These are phyloP conservation scores for Scarus forsteni DNA, from an alignment of 2,797 vertebrate species.

Conservation along the genomic window DNA sequence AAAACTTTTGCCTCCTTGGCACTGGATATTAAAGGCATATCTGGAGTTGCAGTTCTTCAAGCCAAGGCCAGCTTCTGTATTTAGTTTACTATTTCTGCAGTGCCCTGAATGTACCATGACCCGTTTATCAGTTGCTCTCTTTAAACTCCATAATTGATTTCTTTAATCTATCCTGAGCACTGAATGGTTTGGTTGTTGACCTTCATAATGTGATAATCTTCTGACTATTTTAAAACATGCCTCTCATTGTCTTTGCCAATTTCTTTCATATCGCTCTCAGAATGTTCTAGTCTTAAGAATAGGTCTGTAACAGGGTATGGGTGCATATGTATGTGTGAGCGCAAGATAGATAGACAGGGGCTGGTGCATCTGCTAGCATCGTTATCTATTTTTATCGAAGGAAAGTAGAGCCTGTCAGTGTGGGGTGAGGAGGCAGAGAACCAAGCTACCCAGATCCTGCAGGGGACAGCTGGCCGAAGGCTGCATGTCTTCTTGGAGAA, in stretches of 20 bases:
- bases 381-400: slow-evolving; percentile 87
- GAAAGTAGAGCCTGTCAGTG: slow-evolving; percentile 80
- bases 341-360: slow-evolving; percentile 75
- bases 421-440: slow-evolving; percentile 68
- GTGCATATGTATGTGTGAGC: slow-evolving; percentile 33
- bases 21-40: slow-evolving; percentile 35
- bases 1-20: slow-evolving; percentile 17
- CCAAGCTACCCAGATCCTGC: slow-evolving; percentile 65
- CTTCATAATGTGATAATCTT: slow-evolving; percentile 7
- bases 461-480: slow-evolving; percentile 75
- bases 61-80: slow-evolving; percentile 61
- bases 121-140: slow-evolving; percentile 66
- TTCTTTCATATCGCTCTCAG: slow-evolving; percentile 43
- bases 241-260: slow-evolving; percentile 14
- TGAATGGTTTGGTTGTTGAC: slow-evolving; percentile 14
- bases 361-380: slow-evolving; percentile 84
- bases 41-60: slow-evolving; percentile 49
- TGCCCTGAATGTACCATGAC: slow-evolving; percentile 71
- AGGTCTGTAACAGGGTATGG: slow-evolving; percentile 35
- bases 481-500: slow-evolving; percentile 49
- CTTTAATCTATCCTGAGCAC: slow-evolving; percentile 33
- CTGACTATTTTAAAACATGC: slow-evolving; percentile 18
- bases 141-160: slow-evolving; percentile 64
- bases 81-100: slow-evolving; percentile 76
- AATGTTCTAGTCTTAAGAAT: slow-evolving; percentile 60